Conservation (phyloP, 2,888 invertebrate genomes). For the Aphrophora alni region DNA sequence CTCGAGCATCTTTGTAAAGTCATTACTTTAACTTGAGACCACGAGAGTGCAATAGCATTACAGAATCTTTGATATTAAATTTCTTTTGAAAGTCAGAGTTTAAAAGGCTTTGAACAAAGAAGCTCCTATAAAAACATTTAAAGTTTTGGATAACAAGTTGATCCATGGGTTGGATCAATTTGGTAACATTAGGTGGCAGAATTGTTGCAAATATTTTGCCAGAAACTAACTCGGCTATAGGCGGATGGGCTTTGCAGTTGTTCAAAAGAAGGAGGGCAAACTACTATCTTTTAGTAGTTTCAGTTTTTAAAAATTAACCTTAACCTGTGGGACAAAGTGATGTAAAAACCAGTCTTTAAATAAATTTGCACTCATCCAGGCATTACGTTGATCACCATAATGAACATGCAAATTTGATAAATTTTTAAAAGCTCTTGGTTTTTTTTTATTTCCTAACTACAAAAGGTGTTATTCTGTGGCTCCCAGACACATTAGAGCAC, state of each 20-base stretch:
- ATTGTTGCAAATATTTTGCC: not conserved
- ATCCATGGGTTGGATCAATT: too few species aligned
- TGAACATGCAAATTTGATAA: not conserved
- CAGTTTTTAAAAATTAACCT: conserved; percentile 16
- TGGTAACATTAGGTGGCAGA: too few species aligned
- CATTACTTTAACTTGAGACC: too few species aligned
- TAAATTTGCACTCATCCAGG: conserved; percentile 26
- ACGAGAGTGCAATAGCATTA: too few species aligned
- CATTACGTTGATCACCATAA: conserved; percentile 17
- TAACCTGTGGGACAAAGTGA: conserved; percentile 26
- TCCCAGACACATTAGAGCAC: conserved; percentile 17
- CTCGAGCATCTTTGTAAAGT: too few species aligned
- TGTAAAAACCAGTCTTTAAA: conserved; percentile 30
- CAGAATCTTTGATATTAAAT: too few species aligned
- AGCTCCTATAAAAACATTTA: too few species aligned
- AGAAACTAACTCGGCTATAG: not conserved
- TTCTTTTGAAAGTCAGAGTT: too few species aligned
- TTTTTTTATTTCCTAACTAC: not conserved
- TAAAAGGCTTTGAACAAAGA: too few species aligned
- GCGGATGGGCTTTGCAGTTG: conserved; percentile 13
- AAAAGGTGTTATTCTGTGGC: conserved; percentile 12
- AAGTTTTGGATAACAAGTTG: too few species aligned
- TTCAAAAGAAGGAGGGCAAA: conserved; percentile 5
- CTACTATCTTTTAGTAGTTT: conserved; percentile 16
- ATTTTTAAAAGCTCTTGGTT: too few species aligned